Evolutionary conservation across 2,113 vertebrate genomes (phyloP), one percentile per base, ranked within the genome.

Genomic region (Galeopterus variegatus): DNA sequence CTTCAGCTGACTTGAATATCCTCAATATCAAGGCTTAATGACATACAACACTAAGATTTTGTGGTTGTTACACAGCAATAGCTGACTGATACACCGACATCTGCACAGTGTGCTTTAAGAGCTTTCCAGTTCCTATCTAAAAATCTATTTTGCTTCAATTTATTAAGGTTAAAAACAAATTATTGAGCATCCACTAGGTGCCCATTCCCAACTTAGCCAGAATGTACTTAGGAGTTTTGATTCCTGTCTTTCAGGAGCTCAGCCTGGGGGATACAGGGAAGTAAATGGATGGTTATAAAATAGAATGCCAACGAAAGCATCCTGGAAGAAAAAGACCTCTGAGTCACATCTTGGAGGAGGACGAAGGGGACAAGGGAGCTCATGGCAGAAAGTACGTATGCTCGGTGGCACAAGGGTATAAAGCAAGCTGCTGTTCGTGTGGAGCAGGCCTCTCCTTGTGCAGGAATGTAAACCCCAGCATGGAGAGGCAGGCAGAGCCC

Each of bases 341-440:
- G 18, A 2, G 36, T 1, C 2, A n/a, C 23, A 31, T 7, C 56
- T 67, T 23, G 19, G 41, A 75, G 69, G 52, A 90, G 36, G 31
- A 3, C 48, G 36, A 45, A 13, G 56, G 52, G 14, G 50, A 14
- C 12, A 14, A 56, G 54, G 19, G 18, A 26, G 7, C 13, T 31
- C 12, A 1, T 41, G 26, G 26, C 67, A 62, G 62, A 45, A 45
- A 19, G 21, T 2, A 18, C 36, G 50, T 5, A 0, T 2, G 17
- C 6, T 0, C 7, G 6, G 52, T 18, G 41, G 48, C 19, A 7
- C 0, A 0, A 18, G 48, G 36, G 11, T 17, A 6, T 4, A 48
- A 14, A 54, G 41, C 19, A 26, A 58, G 56, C 0, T 0, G 10
- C 13, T 4, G 2, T 11, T 2, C 5, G 19, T 5, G 0, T 7